Evolutionary conservation across 2,113 vertebrate genomes (phyloP).

Genomic region (Psophia crepitans): DNA sequence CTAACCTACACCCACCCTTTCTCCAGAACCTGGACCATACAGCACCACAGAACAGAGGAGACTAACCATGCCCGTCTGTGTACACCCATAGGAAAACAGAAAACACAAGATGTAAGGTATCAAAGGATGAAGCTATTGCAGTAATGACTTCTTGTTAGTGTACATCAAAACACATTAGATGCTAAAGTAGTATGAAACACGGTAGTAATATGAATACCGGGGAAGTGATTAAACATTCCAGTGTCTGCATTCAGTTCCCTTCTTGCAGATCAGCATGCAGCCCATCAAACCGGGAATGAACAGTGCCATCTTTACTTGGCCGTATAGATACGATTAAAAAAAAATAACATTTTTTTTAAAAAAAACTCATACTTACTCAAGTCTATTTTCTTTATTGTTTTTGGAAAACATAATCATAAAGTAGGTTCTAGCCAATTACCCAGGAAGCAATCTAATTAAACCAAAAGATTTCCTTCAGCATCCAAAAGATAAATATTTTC

Average conservation of each 20-base stretch:
- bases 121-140: background rate
- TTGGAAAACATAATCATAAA: background rate
- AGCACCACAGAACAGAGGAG: fast-evolving
- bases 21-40: background rate
- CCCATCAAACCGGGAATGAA: background rate
- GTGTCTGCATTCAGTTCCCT: background rate
- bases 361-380: too few species aligned
- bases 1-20: fast-evolving
- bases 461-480: background rate
- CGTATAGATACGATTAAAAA: background rate
- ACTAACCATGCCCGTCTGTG: background rate
- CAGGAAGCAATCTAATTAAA: background rate
- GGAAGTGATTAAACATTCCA: background rate
- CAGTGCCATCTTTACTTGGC: background rate
- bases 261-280: background rate
- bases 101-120: fast-evolving
- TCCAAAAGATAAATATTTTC: background rate
- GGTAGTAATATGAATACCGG: background rate
- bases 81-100: fast-evolving
- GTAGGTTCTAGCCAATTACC: background rate
- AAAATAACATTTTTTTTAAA: too few species aligned
- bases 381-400: background rate
- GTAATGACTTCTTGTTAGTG: background rate
- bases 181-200: background rate
- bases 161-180: background rate